phyloP scores from a whole-genome alignment of 2,797 vertebrate species.

The Smutsia gigantea region DNA sequence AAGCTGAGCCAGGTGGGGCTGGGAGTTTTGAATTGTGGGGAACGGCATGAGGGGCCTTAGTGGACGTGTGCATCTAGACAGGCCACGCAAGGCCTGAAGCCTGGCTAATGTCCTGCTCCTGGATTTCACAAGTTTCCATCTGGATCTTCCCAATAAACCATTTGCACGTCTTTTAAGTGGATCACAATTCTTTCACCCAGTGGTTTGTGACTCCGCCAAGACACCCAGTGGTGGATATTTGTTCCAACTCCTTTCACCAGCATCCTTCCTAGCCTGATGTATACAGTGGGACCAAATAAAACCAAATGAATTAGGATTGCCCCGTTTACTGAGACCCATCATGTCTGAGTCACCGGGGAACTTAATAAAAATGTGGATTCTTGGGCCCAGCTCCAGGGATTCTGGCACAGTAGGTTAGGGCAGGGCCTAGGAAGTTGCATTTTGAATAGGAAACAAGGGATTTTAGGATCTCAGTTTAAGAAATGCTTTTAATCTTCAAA shows the following conservation, averaged over 20 bases:
- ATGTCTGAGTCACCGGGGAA: neutral
- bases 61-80: neutral
- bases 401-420: neutral
- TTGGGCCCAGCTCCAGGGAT: neutral
- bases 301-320: neutral
- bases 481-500: neutral
- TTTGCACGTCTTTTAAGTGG: neutral
- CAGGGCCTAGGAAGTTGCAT: neutral
- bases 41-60: neutral
- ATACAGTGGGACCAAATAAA: neutral
- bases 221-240: neutral
- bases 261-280: neutral
- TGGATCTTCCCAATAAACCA: neutral
- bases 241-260: neutral
- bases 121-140: neutral
- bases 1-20: neutral
- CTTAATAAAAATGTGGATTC: neutral
- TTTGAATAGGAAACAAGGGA: neutral
- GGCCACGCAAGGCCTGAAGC: neutral
- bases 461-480: neutral
- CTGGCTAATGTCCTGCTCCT: neutral
- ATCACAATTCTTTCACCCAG: neutral
- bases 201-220: neutral
- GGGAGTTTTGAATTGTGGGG: neutral
- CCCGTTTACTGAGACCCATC: neutral